phyloP scores from a whole-genome alignment of 2,888 invertebrate genomes.

The Pseudococcus longispinus region DNA sequence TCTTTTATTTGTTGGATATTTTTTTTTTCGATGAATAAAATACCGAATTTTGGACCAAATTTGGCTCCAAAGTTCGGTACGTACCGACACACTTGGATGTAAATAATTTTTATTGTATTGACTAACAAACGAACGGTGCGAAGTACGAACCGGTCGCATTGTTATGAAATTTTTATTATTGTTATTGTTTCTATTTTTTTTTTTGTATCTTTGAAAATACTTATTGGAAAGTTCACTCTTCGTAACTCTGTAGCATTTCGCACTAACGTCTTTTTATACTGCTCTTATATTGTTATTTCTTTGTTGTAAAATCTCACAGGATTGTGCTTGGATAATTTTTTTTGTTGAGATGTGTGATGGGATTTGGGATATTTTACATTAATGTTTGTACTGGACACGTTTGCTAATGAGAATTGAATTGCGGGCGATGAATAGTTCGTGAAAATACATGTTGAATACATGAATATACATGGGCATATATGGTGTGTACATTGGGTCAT shows the following conservation, averaged over 20 bases:
- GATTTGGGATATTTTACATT: neutral
- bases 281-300: slow-evolving; percentile 15
- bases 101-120: slow-evolving; percentile 16
- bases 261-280: slow-evolving; percentile 29
- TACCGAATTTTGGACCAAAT: neutral
- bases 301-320: slow-evolving; percentile 23
- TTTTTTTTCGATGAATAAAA: neutral
- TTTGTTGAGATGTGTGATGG: neutral
- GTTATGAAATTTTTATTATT: neutral
- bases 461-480: no score
- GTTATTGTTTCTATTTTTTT: neutral
- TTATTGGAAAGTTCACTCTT: slow-evolving; percentile 3
- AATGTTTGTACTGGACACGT: neutral
- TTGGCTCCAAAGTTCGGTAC: neutral
- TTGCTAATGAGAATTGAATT: neutral
- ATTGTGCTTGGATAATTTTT: neutral
- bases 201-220: slow-evolving; percentile 21
- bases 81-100: slow-evolving; percentile 25
- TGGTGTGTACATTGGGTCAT: no score
- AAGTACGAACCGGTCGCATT: neutral
- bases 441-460: no score
- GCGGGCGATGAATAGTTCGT: neutral
- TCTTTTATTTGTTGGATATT: neutral
- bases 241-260: slow-evolving; percentile 42
- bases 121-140: slow-evolving; percentile 32